Percentiles rank a stretch among this genome's conserved stretches.
phyloP scores from a whole-genome alignment of 2,888 invertebrate genomes.

The Nymphalis c-album region DNA sequence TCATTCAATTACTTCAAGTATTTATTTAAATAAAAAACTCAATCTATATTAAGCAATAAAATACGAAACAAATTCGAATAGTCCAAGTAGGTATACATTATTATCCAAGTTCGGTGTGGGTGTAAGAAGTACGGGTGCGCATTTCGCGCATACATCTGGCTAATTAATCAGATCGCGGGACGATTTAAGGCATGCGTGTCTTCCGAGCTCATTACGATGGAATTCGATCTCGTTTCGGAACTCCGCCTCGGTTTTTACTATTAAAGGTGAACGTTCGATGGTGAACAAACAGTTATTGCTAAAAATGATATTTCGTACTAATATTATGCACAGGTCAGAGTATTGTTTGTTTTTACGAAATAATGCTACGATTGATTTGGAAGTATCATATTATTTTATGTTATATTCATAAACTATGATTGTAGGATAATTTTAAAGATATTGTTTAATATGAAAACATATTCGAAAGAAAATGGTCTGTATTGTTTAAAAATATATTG shows the following conservation, averaged over 20 bases:
- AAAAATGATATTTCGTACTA: too few species aligned
- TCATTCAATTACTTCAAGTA: too few species aligned
- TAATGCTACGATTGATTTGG: too few species aligned
- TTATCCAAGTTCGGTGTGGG: conserved; percentile 5
- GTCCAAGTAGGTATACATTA: not conserved
- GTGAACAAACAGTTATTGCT: not conserved
- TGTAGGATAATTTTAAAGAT: too few species aligned
- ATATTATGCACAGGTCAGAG: too few species aligned
- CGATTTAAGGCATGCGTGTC: conserved; percentile 51
- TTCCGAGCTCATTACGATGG: conserved; percentile 69
- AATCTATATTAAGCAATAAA: not conserved
- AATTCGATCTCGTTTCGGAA: conserved; percentile 68
- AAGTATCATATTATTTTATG: too few species aligned
- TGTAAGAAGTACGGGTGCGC: conserved; percentile 41
- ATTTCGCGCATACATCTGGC: conserved; percentile 42
- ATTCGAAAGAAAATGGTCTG: too few species aligned
- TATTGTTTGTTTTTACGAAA: too few species aligned
- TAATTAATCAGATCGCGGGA: conserved; percentile 46
- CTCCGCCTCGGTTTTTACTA: conserved; percentile 34
- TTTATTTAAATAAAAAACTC: too few species aligned
- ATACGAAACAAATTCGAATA: not conserved
- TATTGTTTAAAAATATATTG: too few species aligned
- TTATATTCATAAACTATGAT: too few species aligned
- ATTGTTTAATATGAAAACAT: too few species aligned
- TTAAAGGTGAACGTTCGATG: conserved; percentile 27